phyloP scores from a whole-genome alignment of 2,113 vertebrate genomes.

The Gallinago jamesoni region DNA sequence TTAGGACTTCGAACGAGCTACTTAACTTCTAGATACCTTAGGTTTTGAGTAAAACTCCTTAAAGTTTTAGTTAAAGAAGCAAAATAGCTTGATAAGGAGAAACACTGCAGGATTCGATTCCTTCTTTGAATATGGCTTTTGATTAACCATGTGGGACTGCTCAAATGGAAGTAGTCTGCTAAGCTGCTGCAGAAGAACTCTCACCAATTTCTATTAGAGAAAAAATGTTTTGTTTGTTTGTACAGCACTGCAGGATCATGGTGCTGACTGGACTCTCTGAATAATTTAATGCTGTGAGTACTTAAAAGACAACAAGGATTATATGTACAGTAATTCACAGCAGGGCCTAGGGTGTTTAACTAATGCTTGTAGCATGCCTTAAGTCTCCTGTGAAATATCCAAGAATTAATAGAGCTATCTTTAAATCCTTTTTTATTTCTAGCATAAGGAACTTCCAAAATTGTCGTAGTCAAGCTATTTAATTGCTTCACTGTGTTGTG shows the following conservation, averaged over 20 bases:
- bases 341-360: neutral
- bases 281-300: neutral
- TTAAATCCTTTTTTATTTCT: conserved; percentile 1
- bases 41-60: neutral
- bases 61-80: neutral
- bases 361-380: neutral
- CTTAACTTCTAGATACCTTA: neutral
- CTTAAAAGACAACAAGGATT: neutral
- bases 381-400: neutral
- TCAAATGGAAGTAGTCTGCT: neutral
- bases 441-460: neutral
- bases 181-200: neutral
- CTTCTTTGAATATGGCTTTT: neutral
- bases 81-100: neutral
- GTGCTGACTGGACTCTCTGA: neutral
- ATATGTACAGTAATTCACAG: neutral
- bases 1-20: neutral
- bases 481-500: neutral
- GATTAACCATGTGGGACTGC: neutral
- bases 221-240: neutral
- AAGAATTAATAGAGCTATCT: neutral
- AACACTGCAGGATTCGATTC: neutral
- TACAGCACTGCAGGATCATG: neutral
- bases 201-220: neutral
- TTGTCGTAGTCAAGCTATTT: neutral